Evolutionary conservation across 2,113 vertebrate genomes (phyloP), one percentile per base, ranked within the genome.

Genomic region (Anthoscopus minutus): DNA sequence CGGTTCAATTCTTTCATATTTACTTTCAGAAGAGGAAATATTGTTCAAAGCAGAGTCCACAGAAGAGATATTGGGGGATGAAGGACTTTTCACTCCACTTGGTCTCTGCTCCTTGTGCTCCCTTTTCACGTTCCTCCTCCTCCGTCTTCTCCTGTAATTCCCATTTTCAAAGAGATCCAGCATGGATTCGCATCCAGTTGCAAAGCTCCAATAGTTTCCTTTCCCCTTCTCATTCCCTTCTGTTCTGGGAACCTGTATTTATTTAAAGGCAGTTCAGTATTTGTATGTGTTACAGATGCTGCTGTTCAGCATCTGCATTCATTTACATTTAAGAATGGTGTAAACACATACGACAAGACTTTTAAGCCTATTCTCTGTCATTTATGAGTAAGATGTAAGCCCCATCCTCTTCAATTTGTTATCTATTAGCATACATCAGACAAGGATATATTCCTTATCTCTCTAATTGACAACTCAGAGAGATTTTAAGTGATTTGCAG

Each of bases 171-270:
- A 99, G 54, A 99, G 98, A 95, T 99, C 99, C 61, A 99, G 98
- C 98, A 99, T 99, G 48, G 99, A 99, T 92, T 99, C 99, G 3
- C 99, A 99, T 78, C 99, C 99, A 1, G 98, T 98, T 15, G 99
- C 99, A 91, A 99, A 99, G n/a, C 99, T 99, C 99, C 99, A 99
- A 96, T 98, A 99, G 97, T 99, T 99, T 56, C 99, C 99, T 89
- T 99, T 99, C 20, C 99, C 99, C 71, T 99, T 99, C 86, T 99
- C 99, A 37, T 98, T 99, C 73, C 99, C 99, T 96, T 99, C 99
- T 21, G 98, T 98, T 70, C 99, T 98, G 76, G 99, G 99, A 94
- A 99, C 99, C 99, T 99, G 98, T 20, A 90, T 47, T 89, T 69
- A 85, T 60, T 85, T 28, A 86, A 95, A 93, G 91, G 86, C 91